phyloP scores from a whole-genome alignment of 2,797 vertebrate genomes.

The Australoheros facetus region DNA sequence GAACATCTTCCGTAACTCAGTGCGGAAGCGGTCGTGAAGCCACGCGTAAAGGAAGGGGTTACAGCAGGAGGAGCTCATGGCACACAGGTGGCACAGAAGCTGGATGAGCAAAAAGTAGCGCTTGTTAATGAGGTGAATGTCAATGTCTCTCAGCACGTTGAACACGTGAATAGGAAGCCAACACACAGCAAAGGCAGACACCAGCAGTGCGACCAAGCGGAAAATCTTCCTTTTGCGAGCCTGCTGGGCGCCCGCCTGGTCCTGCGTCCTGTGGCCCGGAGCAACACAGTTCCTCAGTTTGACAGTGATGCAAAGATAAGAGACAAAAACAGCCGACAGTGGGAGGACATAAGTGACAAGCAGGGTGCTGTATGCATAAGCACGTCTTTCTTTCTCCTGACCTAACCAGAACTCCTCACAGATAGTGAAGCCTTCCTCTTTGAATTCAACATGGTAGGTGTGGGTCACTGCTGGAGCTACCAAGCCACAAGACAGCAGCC shows the following conservation, averaged over 20 bases:
- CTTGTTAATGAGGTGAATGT: conserved; percentile 87
- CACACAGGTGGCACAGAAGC: conserved; percentile 87
- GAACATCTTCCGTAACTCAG: conserved; percentile 80
- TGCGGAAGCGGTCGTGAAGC: conserved; percentile 87
- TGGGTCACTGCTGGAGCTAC: conserved; percentile 84
- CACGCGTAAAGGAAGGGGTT: conserved; percentile 90
- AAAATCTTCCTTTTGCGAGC: conserved; percentile 85
- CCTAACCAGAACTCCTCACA: conserved; percentile 90
- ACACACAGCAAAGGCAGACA: conserved; percentile 83
- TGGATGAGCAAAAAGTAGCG: conserved; percentile 87
- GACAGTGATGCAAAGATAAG: conserved; percentile 86
- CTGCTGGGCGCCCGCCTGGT: conserved; percentile 76
- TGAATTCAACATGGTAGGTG: conserved; percentile 88
- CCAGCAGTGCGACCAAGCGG: conserved; percentile 85
- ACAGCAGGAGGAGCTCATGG: conserved; percentile 88
- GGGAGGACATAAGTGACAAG: conserved; percentile 87
- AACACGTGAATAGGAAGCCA: conserved; percentile 91
- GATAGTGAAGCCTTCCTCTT: conserved; percentile 84
- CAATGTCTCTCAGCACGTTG: conserved; percentile 87
- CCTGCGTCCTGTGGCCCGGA: conserved; percentile 73
- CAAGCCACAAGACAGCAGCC: conserved; percentile 84
- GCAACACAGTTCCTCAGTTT: conserved; percentile 84
- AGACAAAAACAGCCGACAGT: conserved; percentile 83
- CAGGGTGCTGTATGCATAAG: conserved; percentile 86
- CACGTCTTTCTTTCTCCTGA: conserved; percentile 78